Percentiles rank a stretch among this genome's conserved stretches.
Evolutionary conservation across 1,140 invertebrate genomes (phyloP).

Genomic region (Camponotus floridanus): DNA sequence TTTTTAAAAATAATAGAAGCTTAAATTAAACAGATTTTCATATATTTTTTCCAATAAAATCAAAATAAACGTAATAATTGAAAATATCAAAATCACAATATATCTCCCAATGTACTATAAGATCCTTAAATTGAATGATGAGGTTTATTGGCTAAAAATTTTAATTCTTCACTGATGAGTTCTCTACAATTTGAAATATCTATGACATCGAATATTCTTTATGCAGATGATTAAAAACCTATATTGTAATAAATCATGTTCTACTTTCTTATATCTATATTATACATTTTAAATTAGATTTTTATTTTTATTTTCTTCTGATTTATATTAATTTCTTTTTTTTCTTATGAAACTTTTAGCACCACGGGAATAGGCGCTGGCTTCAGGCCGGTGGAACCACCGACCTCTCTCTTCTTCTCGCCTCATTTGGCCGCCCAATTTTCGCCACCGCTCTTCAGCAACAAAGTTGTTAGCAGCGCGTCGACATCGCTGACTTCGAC

Average conservation of each 20-base stretch:
- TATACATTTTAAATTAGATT: background rate
- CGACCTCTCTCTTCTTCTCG: slow-evolving; percentile 91
- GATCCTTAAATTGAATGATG: too few species aligned
- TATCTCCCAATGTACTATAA: too few species aligned
- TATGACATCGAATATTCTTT: too few species aligned
- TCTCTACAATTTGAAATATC: too few species aligned
- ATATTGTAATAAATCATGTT: background rate
- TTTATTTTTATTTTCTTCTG: background rate
- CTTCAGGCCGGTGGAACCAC: slow-evolving; percentile 87
- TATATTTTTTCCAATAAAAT: too few species aligned
- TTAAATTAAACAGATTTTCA: too few species aligned
- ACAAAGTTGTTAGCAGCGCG: slow-evolving; percentile 80
- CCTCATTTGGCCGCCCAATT: slow-evolving; percentile 92
- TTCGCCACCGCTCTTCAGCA: slow-evolving; percentile 92
- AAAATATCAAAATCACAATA: too few species aligned
- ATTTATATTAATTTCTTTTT: background rate
- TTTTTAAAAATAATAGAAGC: too few species aligned
- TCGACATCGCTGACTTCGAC: slow-evolving; percentile 81
- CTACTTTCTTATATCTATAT: background rate
- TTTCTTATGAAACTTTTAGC: slow-evolving; percentile 82
- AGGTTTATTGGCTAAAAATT: too few species aligned
- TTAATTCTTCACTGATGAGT: too few species aligned
- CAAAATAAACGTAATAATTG: too few species aligned
- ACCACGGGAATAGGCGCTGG: slow-evolving; percentile 88
- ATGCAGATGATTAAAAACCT: too few species aligned